Percentiles rank a stretch among this genome's conserved stretches.
Evolutionary conservation across 2,113 vertebrate genomes (phyloP).

Genomic region (Crocuta crocuta): DNA sequence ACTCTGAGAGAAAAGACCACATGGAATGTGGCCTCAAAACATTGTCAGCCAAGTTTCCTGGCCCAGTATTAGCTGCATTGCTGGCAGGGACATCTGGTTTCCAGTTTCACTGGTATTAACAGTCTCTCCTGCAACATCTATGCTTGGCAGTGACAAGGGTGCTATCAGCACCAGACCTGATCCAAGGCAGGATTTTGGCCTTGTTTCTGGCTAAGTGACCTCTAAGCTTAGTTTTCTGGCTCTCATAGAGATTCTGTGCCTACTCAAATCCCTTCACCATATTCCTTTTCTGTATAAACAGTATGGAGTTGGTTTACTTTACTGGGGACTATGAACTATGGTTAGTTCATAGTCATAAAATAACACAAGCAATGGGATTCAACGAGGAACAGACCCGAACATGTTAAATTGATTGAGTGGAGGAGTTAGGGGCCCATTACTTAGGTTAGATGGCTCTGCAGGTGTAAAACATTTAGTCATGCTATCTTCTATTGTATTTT

Average conservation of each 20-base stretch:
- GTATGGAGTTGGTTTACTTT: neutral
- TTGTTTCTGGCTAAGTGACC: neutral
- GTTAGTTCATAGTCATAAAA: neutral
- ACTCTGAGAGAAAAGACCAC: neutral
- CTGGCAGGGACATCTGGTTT: neutral
- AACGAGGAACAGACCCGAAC: neutral
- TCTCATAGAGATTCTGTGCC: neutral
- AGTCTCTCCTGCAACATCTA: neutral
- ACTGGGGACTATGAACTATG: neutral
- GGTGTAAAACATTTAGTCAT: neutral
- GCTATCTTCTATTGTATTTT: neutral
- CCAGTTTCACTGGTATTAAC: too few relatives aligned
- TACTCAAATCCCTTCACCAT: neutral
- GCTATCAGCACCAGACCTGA: neutral
- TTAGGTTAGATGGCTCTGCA: neutral
- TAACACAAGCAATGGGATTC: neutral
- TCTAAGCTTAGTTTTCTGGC: neutral
- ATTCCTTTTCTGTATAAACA: neutral
- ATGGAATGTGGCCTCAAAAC: neutral
- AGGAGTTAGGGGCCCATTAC: neutral
- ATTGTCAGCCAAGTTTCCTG: neutral
- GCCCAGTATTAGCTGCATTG: neutral
- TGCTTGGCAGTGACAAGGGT: neutral
- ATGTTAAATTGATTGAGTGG: neutral
- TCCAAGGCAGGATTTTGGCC: neutral